phyloP scores from a whole-genome alignment of 2,888 invertebrate genomes.

The Lamellibrachia satsuma region DNA sequence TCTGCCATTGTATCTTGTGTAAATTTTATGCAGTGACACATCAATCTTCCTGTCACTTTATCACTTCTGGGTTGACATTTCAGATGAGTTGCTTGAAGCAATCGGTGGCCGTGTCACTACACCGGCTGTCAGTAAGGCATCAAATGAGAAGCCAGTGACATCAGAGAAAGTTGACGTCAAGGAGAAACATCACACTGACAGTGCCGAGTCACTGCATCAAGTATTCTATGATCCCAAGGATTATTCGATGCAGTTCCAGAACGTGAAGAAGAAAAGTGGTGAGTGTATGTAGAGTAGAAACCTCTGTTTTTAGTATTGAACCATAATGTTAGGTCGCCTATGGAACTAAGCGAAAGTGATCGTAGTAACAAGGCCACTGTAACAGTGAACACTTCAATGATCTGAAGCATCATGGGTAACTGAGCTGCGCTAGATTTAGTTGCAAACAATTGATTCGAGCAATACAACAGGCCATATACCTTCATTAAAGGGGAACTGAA shows the following conservation, averaged over 20 bases:
- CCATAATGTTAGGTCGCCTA: neutral
- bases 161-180: neutral
- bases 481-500: neutral
- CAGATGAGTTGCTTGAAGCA: neutral
- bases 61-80: neutral
- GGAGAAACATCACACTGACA: neutral
- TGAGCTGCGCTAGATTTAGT: neutral
- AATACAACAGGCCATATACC: no score
- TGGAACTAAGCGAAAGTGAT: neutral
- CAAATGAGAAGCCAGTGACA: neutral
- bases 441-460: neutral
- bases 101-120: neutral
- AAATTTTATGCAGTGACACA: neutral
- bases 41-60: neutral
- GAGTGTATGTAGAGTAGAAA: neutral
- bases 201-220: neutral
- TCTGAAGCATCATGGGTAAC: neutral
- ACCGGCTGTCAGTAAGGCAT: neutral
- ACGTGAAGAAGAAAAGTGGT: constrained; percentile 4
- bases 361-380: neutral
- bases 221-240: neutral
- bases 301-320: no score
- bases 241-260: neutral
- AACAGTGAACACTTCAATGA: neutral
- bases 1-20: neutral